These are phyloP conservation scores for Drosophila pegasa DNA, from an alignment of 2,888 invertebrate genomes.

Conservation along the genomic window DNA sequence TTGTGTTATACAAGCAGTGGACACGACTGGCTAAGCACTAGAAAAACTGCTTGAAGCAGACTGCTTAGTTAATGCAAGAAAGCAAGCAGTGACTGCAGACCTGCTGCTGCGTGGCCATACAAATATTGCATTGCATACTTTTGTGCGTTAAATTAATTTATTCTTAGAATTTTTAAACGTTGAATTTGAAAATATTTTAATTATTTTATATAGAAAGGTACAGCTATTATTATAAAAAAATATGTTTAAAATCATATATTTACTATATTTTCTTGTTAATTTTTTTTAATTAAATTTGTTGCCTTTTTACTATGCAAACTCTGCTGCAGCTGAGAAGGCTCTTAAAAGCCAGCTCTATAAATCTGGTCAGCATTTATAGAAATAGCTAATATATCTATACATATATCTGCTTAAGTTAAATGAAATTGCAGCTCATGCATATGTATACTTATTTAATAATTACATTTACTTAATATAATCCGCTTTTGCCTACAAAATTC, in stretches of 20 bases:
- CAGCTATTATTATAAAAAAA: not conserved
- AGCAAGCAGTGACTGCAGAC: not conserved
- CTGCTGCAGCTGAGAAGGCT: too few species aligned
- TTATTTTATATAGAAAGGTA: not conserved
- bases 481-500: too few species aligned
- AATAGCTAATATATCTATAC: not conserved
- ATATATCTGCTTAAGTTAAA: too few species aligned
- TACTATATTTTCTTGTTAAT: not conserved
- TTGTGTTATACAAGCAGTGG: not conserved
- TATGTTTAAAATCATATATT: not conserved
- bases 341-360: not conserved
- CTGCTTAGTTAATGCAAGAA: not conserved
- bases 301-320: not conserved
- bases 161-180: not conserved
- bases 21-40: too few species aligned
- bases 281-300: not conserved
- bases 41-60: not conserved
- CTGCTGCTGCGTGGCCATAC: not conserved
- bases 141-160: fast-evolving
- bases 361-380: too few species aligned
- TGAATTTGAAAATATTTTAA: not conserved
- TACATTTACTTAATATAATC: too few species aligned
- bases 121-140: slow-evolving; percentile 11
- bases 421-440: not conserved
- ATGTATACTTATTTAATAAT: too few species aligned